Evolutionary conservation across 2,888 invertebrate species (phyloP).

Genomic region (Scelioninae gen. 1): DNA sequence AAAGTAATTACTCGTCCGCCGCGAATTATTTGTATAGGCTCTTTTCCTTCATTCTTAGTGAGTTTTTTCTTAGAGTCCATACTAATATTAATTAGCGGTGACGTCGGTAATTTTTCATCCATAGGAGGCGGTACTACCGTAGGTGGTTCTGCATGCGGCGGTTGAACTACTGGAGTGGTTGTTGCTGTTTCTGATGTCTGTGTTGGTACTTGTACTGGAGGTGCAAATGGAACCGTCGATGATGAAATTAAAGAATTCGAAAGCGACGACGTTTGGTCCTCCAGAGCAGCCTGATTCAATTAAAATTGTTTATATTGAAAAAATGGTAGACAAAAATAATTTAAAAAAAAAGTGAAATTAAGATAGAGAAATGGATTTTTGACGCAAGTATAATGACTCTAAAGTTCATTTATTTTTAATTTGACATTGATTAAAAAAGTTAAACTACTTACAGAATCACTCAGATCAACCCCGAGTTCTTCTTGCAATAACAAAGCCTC

Average conservation of each 20-base stretch:
- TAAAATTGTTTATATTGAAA: constrained; percentile 6
- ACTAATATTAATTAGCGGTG: background rate
- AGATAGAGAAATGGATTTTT: too few relatives aligned
- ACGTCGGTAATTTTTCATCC: background rate
- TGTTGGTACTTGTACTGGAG: constrained; percentile 17
- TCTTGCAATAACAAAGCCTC: constrained; percentile 82
- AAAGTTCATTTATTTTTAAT: too few relatives aligned
- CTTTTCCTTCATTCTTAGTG: constrained; percentile 82
- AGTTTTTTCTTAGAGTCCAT: constrained; percentile 76
- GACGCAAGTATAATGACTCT: too few relatives aligned
- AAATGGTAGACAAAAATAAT: background rate
- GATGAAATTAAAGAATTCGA: constrained; percentile 72
- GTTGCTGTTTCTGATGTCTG: too few relatives aligned
- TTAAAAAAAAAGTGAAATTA: too few relatives aligned
- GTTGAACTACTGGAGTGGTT: background rate
- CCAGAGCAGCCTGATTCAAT: constrained; percentile 74
- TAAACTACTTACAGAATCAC: constrained; percentile 69
- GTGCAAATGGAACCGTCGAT: constrained; percentile 48
- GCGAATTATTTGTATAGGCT: constrained; percentile 90
- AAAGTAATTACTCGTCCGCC: constrained; percentile 91
- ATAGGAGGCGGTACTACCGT: too few relatives aligned
- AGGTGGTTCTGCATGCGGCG: background rate
- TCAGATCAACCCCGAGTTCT: constrained; percentile 80
- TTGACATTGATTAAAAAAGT: too few relatives aligned
- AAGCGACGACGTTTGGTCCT: constrained; percentile 45